Percentiles rank a stretch among this genome's conserved stretches.
These are phyloP conservation scores for Anhinga anhinga DNA, from an alignment of 2,113 vertebrate species.

Conservation along the genomic window DNA sequence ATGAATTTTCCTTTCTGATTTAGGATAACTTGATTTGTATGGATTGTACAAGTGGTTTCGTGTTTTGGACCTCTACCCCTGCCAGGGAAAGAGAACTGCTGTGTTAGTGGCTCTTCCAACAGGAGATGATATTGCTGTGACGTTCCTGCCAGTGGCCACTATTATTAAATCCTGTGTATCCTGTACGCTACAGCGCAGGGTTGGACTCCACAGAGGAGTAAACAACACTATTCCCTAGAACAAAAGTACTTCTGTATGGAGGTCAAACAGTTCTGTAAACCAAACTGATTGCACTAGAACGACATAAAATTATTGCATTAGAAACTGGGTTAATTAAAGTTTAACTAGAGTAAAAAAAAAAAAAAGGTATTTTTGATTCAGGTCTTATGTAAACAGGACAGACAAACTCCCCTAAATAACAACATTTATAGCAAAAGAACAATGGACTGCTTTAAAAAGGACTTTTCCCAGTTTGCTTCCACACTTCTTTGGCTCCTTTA, in stretches of 20 bases:
- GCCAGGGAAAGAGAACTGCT: not conserved
- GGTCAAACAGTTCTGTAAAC: not conserved
- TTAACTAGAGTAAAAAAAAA: not conserved
- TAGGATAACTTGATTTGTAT: not conserved
- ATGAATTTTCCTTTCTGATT: not conserved
- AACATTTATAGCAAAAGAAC: not conserved
- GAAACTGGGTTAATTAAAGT: not conserved
- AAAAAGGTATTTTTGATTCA: not conserved
- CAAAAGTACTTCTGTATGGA: not conserved
- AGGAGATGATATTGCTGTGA: not conserved
- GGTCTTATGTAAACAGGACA: conserved; percentile 44
- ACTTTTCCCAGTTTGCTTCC: conserved; percentile 78
- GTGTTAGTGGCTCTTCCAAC: not conserved
- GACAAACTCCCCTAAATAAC: not conserved
- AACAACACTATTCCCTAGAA: not conserved
- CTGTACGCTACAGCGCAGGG: not conserved
- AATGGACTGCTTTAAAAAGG: conserved; percentile 74
- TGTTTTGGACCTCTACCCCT: not conserved
- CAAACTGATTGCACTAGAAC: conserved; percentile 9
- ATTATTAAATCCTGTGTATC: not conserved
- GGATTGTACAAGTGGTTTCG: not conserved
- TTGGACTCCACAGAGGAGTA: not conserved
- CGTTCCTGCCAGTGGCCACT: not conserved
- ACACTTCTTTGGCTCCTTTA: conserved; percentile 89
- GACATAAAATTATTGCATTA: not conserved